Percentiles rank a stretch among this genome's conserved stretches.
phyloP scores from a whole-genome alignment of 2,113 vertebrate species.

The Hiodon tergisus region DNA sequence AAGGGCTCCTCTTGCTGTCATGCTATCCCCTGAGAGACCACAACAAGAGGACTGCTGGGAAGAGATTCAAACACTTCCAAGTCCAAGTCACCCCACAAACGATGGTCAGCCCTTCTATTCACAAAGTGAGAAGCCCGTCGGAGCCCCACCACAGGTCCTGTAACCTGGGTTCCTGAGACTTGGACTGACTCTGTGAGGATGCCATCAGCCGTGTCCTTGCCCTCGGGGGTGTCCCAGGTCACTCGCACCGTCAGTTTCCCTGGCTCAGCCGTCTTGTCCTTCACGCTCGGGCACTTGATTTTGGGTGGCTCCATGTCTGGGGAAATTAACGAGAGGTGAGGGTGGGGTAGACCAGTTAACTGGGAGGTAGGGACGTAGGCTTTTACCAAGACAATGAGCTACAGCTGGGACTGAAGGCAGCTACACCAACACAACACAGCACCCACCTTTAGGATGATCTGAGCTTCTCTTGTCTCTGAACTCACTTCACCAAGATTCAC shows the following conservation, averaged over 20 bases:
- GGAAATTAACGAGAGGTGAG: not conserved
- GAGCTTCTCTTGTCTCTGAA: no score
- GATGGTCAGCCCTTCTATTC: not conserved
- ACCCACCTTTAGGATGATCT: no score
- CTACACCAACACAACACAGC: no score
- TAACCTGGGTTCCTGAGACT: no score
- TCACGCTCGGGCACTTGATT: constrained; percentile 88
- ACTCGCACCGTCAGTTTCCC: constrained; percentile 87
- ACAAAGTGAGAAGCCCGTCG: not conserved
- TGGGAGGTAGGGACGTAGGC: not conserved
- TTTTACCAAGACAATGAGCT: no score
- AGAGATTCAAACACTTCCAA: no score
- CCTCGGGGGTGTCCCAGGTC: constrained; percentile 91
- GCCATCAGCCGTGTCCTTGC: constrained; percentile 88
- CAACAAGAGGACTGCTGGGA: no score
- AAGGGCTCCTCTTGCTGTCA: not conserved
- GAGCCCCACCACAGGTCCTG: no score
- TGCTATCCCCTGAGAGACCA: no score
- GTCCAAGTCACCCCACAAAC: no score
- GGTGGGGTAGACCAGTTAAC: not conserved
- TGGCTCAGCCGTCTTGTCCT: constrained; percentile 87
- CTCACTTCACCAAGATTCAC: no score
- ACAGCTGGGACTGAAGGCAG: no score
- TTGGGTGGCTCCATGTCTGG: constrained; percentile 82
- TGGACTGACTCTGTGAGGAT: constrained; percentile 91